A percentile compares a stretch with the other conserved stretches of the same genome.
Conservation (phyloP, 1,140 invertebrate species). For the Aporrectodea caliginosa region DNA sequence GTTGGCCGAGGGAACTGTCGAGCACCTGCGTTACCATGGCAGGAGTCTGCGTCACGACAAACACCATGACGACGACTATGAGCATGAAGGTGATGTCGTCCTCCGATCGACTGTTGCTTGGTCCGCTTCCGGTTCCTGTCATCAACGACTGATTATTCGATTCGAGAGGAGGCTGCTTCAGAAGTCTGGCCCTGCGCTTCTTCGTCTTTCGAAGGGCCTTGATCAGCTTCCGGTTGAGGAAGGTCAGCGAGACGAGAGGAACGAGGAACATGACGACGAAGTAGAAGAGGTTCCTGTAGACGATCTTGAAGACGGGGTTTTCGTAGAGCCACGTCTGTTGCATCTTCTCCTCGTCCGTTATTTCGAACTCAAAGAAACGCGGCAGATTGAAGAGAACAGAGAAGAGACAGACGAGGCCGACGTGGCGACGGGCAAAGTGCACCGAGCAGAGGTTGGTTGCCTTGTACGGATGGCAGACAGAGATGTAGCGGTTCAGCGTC, state of each 20-base stretch:
- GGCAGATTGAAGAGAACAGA: constrained; percentile 80
- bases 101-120: constrained; percentile 19
- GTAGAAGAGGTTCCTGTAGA: constrained; percentile 2
- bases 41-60: constrained; percentile 30
- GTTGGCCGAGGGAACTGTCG: not conserved
- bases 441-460: constrained; percentile 83
- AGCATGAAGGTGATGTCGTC: constrained; percentile 33
- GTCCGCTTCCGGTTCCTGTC: too few species aligned
- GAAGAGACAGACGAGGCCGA: constrained; percentile 72
- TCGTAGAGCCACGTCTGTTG: too few species aligned
- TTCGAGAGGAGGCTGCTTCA: too few species aligned
- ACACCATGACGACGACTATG: constrained; percentile 31
- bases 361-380: constrained; percentile 57
- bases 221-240: constrained; percentile 4
- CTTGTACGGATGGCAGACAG: constrained; percentile 82
- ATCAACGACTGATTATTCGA: too few species aligned
- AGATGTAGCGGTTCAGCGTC: constrained; percentile 87
- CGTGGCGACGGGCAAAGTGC: constrained; percentile 74
- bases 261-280: constrained; percentile 19
- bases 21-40: constrained; percentile 26
- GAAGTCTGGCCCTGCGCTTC: not conserved
- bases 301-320: not conserved
- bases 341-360: not conserved
- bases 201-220: not conserved
- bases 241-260: constrained; percentile 10